A percentile compares a stretch with the other conserved stretches of the same genome.
These are phyloP conservation scores for Lindbergichthys nudifrons DNA, from an alignment of 2,797 vertebrate genomes.

Conservation along the genomic window DNA sequence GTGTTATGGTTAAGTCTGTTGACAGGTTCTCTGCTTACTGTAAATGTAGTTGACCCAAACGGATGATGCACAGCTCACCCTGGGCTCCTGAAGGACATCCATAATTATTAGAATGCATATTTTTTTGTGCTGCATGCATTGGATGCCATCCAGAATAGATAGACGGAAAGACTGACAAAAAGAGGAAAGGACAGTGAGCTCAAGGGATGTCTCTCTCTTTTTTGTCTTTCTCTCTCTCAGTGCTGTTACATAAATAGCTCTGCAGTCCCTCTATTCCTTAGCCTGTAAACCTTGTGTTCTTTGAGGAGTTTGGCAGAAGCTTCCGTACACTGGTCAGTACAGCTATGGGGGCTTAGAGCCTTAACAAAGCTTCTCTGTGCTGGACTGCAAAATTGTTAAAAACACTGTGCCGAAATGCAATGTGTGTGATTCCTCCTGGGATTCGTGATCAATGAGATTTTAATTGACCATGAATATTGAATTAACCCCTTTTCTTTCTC, in stretches of 20 bases:
- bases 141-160: constrained; percentile 12
- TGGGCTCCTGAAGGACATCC: not conserved
- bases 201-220: constrained; percentile 48
- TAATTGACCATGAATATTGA: constrained; percentile 41
- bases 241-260: constrained; percentile 76
- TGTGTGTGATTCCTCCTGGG: constrained; percentile 41
- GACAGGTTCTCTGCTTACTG: constrained; percentile 6
- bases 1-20: constrained; percentile 9
- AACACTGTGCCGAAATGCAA: constrained; percentile 36
- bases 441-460: constrained; percentile 43
- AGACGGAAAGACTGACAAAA: constrained; percentile 13
- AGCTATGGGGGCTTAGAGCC: constrained; percentile 55
- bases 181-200: constrained; percentile 48
- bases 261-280: constrained; percentile 62
- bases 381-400: constrained; percentile 7
- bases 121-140: constrained; percentile 13
- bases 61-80: constrained; percentile 6
- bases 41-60: constrained; percentile 21
- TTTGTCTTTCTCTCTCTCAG: constrained; percentile 47
- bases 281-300: constrained; percentile 73
- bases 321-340: constrained; percentile 63
- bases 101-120: constrained; percentile 9
- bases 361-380: constrained; percentile 49
- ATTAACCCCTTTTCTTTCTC: constrained; percentile 40
- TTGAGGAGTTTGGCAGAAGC: constrained; percentile 73